Percentiles rank a stretch among this genome's conserved stretches.
These are phyloP conservation scores for Lepidurus apus DNA, from an alignment of 1,140 invertebrate species.

Conservation along the genomic window DNA sequence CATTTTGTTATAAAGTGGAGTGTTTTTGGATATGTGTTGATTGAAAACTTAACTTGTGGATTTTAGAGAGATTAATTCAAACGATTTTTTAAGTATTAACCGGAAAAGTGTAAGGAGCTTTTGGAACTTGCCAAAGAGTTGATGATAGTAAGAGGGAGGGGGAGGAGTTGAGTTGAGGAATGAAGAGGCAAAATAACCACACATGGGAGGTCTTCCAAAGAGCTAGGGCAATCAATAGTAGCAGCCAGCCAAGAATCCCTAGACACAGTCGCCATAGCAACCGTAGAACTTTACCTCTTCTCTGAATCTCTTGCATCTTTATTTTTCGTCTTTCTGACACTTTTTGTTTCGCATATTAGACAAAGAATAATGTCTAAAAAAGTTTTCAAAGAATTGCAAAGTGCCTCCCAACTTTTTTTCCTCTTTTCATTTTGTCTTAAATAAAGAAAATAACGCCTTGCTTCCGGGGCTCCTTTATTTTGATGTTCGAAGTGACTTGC, in stretches of 20 bases:
- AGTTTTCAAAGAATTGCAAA: background rate
- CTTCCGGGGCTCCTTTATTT: background rate
- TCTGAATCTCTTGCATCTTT: background rate
- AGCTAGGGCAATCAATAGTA: conserved; percentile 19
- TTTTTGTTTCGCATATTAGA: conserved; percentile 5
- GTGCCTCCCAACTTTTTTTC: background rate
- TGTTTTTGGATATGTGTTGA: no score
- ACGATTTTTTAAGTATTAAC: no score
- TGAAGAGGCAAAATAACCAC: conserved; percentile 21
- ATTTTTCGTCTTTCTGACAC: background rate
- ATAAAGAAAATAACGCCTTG: background rate
- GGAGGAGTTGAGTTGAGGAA: conserved; percentile 2
- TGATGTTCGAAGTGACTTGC: background rate
- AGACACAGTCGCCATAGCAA: conserved; percentile 18
- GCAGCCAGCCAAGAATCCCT: conserved; percentile 12
- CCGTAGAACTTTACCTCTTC: conserved; percentile 7
- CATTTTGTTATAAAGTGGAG: no score
- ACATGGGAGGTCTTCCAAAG: background rate
- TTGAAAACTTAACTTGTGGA: no score
- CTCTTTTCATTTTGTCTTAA: background rate
- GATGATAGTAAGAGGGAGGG: background rate
- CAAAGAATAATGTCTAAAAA: background rate
- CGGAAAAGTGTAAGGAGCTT: background rate
- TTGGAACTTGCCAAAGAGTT: background rate
- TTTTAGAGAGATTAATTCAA: no score